phyloP scores from a whole-genome alignment of 2,888 invertebrate species.

The Nephrotoma guestfalica region DNA sequence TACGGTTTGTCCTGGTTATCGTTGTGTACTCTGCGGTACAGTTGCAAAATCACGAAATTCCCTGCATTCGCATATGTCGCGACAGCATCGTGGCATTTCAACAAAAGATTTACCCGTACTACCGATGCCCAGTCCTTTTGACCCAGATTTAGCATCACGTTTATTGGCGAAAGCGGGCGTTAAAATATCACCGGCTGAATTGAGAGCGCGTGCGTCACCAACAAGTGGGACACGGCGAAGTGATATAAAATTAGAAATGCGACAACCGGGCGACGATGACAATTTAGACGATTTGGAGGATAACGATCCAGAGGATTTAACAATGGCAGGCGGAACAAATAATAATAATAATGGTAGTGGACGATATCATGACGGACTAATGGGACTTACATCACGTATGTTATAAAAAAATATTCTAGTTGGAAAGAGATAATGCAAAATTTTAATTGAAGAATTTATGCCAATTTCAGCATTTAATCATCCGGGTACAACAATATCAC shows the following conservation, averaged over 20 bases:
- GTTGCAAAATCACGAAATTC: conserved; percentile 87
- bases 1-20: conserved; percentile 82
- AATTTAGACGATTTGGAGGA: conserved; percentile 39
- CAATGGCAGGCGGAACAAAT: conserved; percentile 39
- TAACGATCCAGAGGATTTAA: conserved; percentile 64
- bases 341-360: conserved; percentile 23
- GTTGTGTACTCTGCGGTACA: conserved; percentile 83
- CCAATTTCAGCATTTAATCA: conserved; percentile 27
- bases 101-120: conserved; percentile 85
- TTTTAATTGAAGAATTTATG: conserved; percentile 5
- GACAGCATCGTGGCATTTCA: conserved; percentile 84
- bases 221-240: conserved; percentile 60
- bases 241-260: conserved; percentile 64
- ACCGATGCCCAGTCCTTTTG: conserved; percentile 85
- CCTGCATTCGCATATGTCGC: conserved; percentile 85
- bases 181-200: conserved; percentile 69
- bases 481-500: conserved; percentile 48
- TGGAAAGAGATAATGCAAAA: neutral
- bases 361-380: conserved; percentile 26
- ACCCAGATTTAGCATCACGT: conserved; percentile 76
- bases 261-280: conserved; percentile 54
- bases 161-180: conserved; percentile 78
- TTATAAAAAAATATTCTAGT: neutral
- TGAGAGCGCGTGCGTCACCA: conserved; percentile 71
- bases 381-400: conserved; percentile 15